These are phyloP conservation scores for Stenopsyche tienmushanensis DNA, from an alignment of 1,140 invertebrate species.

Conservation along the genomic window DNA sequence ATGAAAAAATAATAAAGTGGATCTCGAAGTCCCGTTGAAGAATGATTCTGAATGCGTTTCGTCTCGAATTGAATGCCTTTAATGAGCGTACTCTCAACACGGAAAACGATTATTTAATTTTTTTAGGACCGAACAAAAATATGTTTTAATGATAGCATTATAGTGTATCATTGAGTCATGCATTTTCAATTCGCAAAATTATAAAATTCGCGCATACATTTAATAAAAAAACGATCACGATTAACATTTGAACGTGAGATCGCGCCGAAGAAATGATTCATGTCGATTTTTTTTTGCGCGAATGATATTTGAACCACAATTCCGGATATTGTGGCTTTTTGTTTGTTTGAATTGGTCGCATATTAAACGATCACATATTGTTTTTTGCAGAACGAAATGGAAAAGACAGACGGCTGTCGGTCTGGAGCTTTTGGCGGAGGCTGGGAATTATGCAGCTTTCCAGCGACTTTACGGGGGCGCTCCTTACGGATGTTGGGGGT, in stretches of 20 bases:
- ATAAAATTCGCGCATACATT: background rate
- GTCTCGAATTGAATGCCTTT: too few relatives aligned
- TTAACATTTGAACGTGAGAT: background rate
- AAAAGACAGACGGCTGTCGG: slow-evolving; percentile 98
- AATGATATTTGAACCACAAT: too few relatives aligned
- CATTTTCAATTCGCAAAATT: background rate
- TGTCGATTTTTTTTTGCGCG: too few relatives aligned
- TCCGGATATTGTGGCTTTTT: too few relatives aligned
- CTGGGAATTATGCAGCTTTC: slow-evolving; percentile 94
- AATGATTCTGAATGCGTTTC: too few relatives aligned
- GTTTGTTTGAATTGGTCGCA: too few relatives aligned
- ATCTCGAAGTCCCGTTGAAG: too few relatives aligned
- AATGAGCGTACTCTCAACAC: too few relatives aligned
- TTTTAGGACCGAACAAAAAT: too few relatives aligned
- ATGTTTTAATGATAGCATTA: background rate
- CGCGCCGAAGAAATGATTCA: background rate
- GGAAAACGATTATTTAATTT: too few relatives aligned
- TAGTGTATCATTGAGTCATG: background rate
- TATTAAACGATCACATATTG: slow-evolving; percentile 13
- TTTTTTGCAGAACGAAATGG: slow-evolving; percentile 94
- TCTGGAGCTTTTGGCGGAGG: slow-evolving; percentile 92
- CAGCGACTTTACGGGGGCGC: slow-evolving; percentile 85
- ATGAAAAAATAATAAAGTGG: too few relatives aligned
- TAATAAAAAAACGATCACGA: background rate
- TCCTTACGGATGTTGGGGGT: slow-evolving; percentile 65